Percentiles rank a stretch among this genome's conserved stretches.
These are phyloP conservation scores for Unio pictorum DNA, from an alignment of 2,888 invertebrate species.

Conservation along the genomic window DNA sequence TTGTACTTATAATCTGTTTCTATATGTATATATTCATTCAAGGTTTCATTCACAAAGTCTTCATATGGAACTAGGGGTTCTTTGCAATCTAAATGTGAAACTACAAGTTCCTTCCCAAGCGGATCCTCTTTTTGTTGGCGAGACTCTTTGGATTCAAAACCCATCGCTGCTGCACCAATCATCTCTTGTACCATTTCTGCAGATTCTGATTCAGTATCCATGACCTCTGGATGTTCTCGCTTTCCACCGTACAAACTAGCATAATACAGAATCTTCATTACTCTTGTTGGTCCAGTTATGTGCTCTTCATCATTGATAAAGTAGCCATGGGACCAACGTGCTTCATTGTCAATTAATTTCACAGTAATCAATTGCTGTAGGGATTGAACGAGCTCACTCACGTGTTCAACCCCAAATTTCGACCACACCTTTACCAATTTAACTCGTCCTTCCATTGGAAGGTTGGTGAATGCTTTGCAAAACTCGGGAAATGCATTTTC, in stretches of 20 bases:
- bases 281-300: conserved; percentile 87
- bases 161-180: conserved; percentile 60
- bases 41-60: conserved; percentile 94
- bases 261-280: conserved; percentile 83
- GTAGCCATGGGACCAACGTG: conserved; percentile 75
- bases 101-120: conserved; percentile 81
- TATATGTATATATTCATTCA: conserved; percentile 94
- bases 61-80: conserved; percentile 87
- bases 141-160: conserved; percentile 66
- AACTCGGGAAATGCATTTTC: conserved; percentile 85
- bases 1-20: conserved; percentile 92
- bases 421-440: conserved; percentile 87
- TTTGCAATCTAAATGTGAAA: conserved; percentile 86
- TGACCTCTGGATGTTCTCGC: conserved; percentile 58
- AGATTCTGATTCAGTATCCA: conserved; percentile 60
- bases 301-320: conserved; percentile 88
- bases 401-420: conserved; percentile 62
- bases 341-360: conserved; percentile 81
- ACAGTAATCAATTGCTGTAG: conserved; percentile 91
- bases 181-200: conserved; percentile 41
- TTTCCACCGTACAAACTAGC: conserved; percentile 88
- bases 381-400: conserved; percentile 55
- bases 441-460: conserved; percentile 84
- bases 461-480: conserved; percentile 80
- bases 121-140: conserved; percentile 64